These are phyloP conservation scores for Tor tambroides DNA, from an alignment of 2,113 vertebrate genomes.

Conservation along the genomic window DNA sequence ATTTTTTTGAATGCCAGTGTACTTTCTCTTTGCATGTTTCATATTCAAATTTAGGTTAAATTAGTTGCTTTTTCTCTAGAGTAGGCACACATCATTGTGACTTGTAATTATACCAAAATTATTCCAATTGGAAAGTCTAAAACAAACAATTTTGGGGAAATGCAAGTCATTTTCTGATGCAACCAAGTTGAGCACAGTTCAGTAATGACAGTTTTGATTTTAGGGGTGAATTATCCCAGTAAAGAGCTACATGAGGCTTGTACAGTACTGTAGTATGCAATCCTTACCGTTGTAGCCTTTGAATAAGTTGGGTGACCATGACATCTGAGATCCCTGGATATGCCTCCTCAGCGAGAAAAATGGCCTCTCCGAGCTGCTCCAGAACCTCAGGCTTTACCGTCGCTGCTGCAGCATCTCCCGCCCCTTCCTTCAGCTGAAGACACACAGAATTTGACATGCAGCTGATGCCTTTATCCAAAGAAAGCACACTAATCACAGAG, in stretches of 20 bases:
- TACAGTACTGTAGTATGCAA: too few species aligned
- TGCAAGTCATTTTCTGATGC: background rate
- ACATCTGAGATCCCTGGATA: constrained; percentile 92
- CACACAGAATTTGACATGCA: background rate
- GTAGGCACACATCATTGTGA: background rate
- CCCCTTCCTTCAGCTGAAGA: constrained; percentile 86
- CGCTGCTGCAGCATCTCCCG: constrained; percentile 70
- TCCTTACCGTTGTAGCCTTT: constrained; percentile 90
- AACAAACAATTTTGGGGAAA: background rate
- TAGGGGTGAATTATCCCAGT: too few species aligned
- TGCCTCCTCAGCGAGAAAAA: constrained; percentile 90
- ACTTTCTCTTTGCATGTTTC: background rate
- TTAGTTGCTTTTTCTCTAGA: background rate
- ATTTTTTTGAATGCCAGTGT: background rate
- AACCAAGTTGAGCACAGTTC: too few species aligned
- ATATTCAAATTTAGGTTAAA: background rate
- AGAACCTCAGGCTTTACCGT: constrained; percentile 88
- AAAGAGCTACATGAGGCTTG: too few species aligned
- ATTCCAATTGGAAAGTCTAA: background rate
- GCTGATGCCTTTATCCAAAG: background rate
- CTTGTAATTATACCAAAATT: background rate
- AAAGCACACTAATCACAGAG: background rate
- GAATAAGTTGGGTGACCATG: constrained; percentile 91
- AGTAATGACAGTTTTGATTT: too few species aligned
- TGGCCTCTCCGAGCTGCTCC: constrained; percentile 89